Evolutionary conservation across 2,113 vertebrate species (phyloP).

Genomic region (Marmota monax): DNA sequence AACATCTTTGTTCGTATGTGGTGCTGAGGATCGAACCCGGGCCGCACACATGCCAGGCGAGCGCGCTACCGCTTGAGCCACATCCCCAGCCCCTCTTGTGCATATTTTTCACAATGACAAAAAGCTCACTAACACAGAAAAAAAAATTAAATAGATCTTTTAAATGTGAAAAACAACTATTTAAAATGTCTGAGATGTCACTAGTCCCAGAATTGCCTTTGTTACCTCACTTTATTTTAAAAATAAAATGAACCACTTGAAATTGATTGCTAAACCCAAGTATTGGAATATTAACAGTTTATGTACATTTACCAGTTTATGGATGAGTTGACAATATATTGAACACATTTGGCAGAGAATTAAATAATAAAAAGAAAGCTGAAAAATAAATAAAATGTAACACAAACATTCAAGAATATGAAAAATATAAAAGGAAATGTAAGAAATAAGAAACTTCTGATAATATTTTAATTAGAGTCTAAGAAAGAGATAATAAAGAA

Average conservation of each 20-base stretch:
- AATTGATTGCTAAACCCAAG: background rate
- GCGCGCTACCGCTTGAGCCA: too few relatives aligned
- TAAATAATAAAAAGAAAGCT: background rate
- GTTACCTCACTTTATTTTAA: background rate
- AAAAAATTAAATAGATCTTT: background rate
- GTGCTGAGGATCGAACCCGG: too few relatives aligned
- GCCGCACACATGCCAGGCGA: too few relatives aligned
- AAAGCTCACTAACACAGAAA: too few relatives aligned
- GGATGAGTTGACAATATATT: background rate
- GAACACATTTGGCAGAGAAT: background rate
- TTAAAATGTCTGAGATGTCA: background rate
- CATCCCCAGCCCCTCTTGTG: too few relatives aligned
- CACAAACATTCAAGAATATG: background rate
- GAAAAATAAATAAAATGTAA: background rate
- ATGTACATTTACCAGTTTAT: background rate
- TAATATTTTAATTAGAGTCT: background rate
- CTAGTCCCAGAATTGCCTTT: background rate
- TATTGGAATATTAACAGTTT: background rate
- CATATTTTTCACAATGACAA: too few relatives aligned
- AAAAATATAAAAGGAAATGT: background rate
- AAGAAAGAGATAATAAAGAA: background rate
- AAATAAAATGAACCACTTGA: background rate
- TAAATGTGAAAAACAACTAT: background rate
- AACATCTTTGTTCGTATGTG: too few relatives aligned
- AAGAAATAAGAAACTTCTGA: background rate